Conservation (phyloP, 1,140 invertebrate genomes). For the Brachionus koreanus region DNA sequence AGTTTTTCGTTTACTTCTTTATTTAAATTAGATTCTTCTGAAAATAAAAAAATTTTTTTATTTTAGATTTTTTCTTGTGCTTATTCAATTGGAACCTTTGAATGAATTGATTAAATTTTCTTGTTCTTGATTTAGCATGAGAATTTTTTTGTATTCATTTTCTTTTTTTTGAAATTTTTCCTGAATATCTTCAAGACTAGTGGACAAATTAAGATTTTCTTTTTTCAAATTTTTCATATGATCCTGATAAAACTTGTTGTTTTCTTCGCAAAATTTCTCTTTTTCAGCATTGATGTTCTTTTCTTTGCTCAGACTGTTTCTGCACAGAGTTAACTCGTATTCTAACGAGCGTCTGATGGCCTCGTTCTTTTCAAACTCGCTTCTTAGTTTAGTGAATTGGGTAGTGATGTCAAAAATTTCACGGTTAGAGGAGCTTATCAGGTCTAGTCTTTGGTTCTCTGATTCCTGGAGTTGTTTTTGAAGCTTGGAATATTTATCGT, state of each 20-base stretch:
- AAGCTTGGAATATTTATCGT: neutral
- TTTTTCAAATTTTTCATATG: conserved; percentile 34
- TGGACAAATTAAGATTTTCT: conserved; percentile 5
- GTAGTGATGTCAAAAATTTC: conserved; percentile 2
- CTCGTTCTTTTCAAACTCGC: conserved; percentile 22
- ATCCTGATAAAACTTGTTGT: conserved; percentile 7
- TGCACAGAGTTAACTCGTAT: conserved; percentile 4
- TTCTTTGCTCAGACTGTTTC: conserved; percentile 1
- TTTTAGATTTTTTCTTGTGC: neutral
- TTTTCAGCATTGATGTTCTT: conserved; percentile 17
- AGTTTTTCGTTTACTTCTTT: conserved; percentile 19
- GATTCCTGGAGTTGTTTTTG: conserved; percentile 10
- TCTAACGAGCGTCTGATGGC: neutral
- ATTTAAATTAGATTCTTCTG: conserved; percentile 24
- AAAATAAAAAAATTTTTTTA: neutral
- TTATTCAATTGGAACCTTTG: neutral
- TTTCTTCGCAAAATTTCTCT: neutral
- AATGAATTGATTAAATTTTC: conserved; percentile 18
- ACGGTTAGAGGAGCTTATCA: neutral
- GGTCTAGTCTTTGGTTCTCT: conserved; percentile 7
- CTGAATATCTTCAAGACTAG: neutral
- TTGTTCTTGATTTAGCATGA: conserved; percentile 5
- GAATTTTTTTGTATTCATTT: neutral
- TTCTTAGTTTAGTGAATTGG: conserved; percentile 11
- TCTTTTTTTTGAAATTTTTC: conserved; percentile 34